Evolutionary conservation across 2,888 invertebrate genomes (phyloP).

Genomic region (Brassicogethes aeneus): DNA sequence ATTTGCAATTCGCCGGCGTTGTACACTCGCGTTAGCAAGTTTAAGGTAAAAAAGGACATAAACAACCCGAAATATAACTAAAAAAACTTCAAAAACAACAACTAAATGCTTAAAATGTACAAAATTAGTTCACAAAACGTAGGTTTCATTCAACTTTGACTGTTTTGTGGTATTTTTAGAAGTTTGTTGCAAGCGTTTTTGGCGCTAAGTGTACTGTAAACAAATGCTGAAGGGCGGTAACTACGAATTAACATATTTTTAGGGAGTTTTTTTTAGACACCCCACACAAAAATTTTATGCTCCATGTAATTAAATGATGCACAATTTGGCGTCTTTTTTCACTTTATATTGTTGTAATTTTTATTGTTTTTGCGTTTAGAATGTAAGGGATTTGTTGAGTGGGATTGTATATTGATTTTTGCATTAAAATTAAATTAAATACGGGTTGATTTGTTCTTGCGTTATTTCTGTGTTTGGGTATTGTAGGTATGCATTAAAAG

Average conservation of each 20-base stretch:
- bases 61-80: conserved; percentile 7
- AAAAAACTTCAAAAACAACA: conserved; percentile 9
- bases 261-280: too few relatives aligned
- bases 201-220: conserved; percentile 27
- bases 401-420: too few relatives aligned
- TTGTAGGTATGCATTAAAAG: too few relatives aligned
- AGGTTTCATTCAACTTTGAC: not conserved
- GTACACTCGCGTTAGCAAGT: conserved; percentile 27
- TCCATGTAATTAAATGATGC: too few relatives aligned
- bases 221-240: conserved; percentile 30
- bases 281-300: conserved; percentile 2
- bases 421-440: too few relatives aligned
- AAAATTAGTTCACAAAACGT: conserved; percentile 4
- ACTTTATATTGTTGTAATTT: too few relatives aligned
- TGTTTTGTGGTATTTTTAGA: too few relatives aligned
- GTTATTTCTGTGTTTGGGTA: too few relatives aligned
- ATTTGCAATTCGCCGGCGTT: conserved; percentile 38
- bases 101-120: conserved; percentile 5
- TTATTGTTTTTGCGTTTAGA: too few relatives aligned
- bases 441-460: too few relatives aligned
- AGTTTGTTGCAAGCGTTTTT: conserved; percentile 6
- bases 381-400: too few relatives aligned
- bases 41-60: conserved; percentile 5
- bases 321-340: too few relatives aligned
- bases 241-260: conserved; percentile 29